Evolutionary conservation across 2,888 invertebrate genomes (phyloP), one percentile per base, ranked within the genome.

Genomic region (Ceramica pisi): DNA sequence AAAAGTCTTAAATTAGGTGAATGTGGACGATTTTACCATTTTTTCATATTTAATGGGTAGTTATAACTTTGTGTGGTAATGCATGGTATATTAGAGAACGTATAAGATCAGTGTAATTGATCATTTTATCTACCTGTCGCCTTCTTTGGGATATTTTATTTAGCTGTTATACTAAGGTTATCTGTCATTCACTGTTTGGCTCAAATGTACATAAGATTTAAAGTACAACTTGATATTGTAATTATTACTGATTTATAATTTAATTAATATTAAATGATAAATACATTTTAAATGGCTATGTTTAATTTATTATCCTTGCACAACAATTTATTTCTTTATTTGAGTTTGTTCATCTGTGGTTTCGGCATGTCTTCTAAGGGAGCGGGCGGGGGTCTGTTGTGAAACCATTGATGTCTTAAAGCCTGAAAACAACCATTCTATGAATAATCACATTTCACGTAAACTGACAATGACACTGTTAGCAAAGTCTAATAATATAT

Each of bases 321-420:
- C 71, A 38, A 21, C 51, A 41, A 61, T 69, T 78, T 81, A 92
- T 84, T 92, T 91, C 60, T 69, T 78, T 81, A 92, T 84, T 92
- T 91, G 12, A 86, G 68, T 88, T 92, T 92, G 67, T 85, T 89
- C 46, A 84, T 82, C 9, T 90, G 92, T 3, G 98, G 97, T 89
- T 97, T 97, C 4, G 98, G 97, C 96, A 98, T 96, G 70, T 97
- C 97, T 60, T 96, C 94, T 81, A 97, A 91, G 9, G 96, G 87
- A 41, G 97, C 97, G 7, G 98, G 97, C 38, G 96, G 92, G 0
- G 98, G 98, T 73, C 96, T 95, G 1, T 96, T 97, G 87, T 96
- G 96, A 91, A 98, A 98, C 96, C 98, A 98, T 21, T 94, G 93
- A 90, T 98, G 98, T 60, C 96, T 93, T 48, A 98, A 90, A 9